Base-by-base conservation (phyloP, 64 coral and sea anemone species). In the Montipora foliosa region DNA sequence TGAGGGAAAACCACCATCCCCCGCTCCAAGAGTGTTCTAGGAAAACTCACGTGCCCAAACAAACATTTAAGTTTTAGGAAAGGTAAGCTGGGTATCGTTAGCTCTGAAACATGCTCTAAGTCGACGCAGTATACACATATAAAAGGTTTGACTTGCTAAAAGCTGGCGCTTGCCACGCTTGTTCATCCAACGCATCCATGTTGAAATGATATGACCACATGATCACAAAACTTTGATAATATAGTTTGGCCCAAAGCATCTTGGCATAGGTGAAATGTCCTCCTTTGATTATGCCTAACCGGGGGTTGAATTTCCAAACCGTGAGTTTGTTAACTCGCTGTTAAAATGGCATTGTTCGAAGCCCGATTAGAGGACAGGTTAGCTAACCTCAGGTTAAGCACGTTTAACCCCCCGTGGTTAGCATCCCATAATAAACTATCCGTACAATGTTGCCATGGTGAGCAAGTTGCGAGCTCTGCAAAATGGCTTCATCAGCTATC, bases 11-110 rank as follows among this genome's bases (percentile, higher is more conserved):
- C 89, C 14, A 82, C 78, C 78, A 91, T 91, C 58, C 67, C 17
- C 8, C 78, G 78, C 62, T 91, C 48, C 66, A 50, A 59, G 3
- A 72, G 78, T 67, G 89, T 7, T 52, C 8, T 21, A 25, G 62
- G 89, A 73, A 91, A 91, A 81, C 77, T 73, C 49, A 91, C 89
- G 5, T 91, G 78, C 8, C 78, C 77, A 29, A 91, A 91, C 64
- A 91, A 66, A 14, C 89, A 67, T 14, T 82, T 91, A 8, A 90
- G 11, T 66, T 80, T 24, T 59, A 90, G 48, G 80, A 90, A 90
- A 2, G 89, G 78, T 74, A 91, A 71, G 79, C 89, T 90, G 67
- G 89, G 89, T 19, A 90, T 76, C 60, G 77, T 90, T 3, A 90
- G 49, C 47, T 64, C 76, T 49, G 44, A 90, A 25, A 80, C 19